These are phyloP conservation scores for Plebejus anna DNA, from an alignment of 2,888 invertebrate genomes.

Conservation along the genomic window DNA sequence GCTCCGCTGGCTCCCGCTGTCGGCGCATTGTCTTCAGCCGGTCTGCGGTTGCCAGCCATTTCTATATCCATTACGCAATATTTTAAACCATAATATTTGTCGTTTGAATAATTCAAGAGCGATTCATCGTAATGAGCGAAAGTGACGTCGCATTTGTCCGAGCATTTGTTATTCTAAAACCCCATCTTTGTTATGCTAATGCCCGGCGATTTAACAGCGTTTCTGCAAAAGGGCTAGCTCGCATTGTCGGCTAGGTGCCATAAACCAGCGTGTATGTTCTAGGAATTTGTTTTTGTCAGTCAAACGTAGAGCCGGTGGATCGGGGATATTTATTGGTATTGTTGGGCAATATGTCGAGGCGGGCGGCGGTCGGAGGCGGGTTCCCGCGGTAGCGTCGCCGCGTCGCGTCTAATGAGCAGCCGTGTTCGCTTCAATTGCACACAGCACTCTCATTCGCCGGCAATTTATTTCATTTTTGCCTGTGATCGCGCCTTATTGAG, in stretches of 20 bases:
- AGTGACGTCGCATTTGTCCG: slow-evolving; percentile 52
- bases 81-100: slow-evolving; percentile 26
- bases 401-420: slow-evolving; percentile 70
- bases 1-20: slow-evolving; percentile 56
- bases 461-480: slow-evolving; percentile 80
- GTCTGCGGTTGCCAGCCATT: slow-evolving; percentile 57
- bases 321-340: slow-evolving; percentile 48
- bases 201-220: slow-evolving; percentile 63
- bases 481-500: slow-evolving; percentile 80
- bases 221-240: slow-evolving; percentile 63
- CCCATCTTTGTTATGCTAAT: slow-evolving; percentile 75
- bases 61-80: slow-evolving; percentile 29
- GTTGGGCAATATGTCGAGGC: slow-evolving; percentile 41
- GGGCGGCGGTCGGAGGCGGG: slow-evolving; percentile 33
- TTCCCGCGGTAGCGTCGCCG: slow-evolving; percentile 41
- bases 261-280: slow-evolving; percentile 60
- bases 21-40: slow-evolving; percentile 59
- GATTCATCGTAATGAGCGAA: slow-evolving; percentile 56
- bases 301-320: slow-evolving; percentile 35
- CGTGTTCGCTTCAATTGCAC: slow-evolving; percentile 79
- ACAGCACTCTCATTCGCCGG: slow-evolving; percentile 76
- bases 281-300: slow-evolving; percentile 47
- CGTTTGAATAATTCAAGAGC: slow-evolving; percentile 28
- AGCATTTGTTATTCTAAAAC: slow-evolving; percentile 62
- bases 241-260: slow-evolving; percentile 47